Percentiles rank a stretch among this genome's conserved stretches.
Conservation (phyloP, 2,113 vertebrate genomes). For the Channa maculata region DNA sequence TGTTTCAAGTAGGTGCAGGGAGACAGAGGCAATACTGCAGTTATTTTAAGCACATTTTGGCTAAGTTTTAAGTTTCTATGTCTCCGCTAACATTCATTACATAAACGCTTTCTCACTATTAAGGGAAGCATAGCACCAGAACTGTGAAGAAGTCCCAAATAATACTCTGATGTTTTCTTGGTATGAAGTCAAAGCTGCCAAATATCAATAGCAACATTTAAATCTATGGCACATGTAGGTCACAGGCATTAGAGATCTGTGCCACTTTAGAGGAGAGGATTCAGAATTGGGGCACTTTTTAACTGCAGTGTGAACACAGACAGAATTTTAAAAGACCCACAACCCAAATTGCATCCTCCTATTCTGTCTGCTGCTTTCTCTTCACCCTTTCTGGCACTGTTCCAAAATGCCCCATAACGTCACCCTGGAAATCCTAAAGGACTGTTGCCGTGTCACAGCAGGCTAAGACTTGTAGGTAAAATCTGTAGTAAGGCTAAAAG, state of each 20-base stretch:
- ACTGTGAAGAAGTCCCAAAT: not conserved
- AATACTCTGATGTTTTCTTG: too few relatives aligned
- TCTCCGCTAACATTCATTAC: too few relatives aligned
- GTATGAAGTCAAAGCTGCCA: not conserved
- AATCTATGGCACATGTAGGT: constrained; percentile 3
- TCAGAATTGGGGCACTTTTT: constrained; percentile 4
- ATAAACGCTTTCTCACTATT: too few relatives aligned
- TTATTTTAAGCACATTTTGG: too few relatives aligned
- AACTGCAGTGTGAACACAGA: constrained; percentile 1
- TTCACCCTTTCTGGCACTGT: constrained; percentile 27
- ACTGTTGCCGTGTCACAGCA: constrained; percentile 29
- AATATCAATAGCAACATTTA: not conserved
- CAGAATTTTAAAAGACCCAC: constrained; percentile 23
- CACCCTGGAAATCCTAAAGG: constrained; percentile 29
- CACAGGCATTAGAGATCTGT: constrained; percentile 9
- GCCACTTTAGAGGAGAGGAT: constrained; percentile 7
- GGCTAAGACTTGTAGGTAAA: constrained; percentile 33
- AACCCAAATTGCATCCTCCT: constrained; percentile 22
- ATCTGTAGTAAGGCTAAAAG: constrained; percentile 61
- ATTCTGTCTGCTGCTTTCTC: constrained; percentile 22
- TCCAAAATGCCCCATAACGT: constrained; percentile 17
- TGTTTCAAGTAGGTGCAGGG: too few relatives aligned
- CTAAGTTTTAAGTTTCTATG: too few relatives aligned
- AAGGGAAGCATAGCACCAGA: too few relatives aligned
- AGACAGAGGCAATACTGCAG: too few relatives aligned